Conservation (phyloP, 2,888 invertebrate genomes). For the Netelia melanura region DNA sequence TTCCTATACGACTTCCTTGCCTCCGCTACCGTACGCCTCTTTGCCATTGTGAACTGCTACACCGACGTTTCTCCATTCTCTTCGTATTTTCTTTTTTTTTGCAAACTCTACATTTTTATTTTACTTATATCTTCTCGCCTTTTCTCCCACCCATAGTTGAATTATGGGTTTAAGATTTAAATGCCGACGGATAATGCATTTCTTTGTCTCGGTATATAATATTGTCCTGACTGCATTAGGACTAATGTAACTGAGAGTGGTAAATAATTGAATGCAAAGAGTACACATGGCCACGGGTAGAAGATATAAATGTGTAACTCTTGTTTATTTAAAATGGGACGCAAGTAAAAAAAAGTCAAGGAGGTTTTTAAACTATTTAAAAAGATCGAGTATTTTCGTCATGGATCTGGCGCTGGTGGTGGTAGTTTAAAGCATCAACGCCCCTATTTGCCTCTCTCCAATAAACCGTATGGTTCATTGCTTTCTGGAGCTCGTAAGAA, state of each 20-base stretch:
- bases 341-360: background rate
- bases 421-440: background rate
- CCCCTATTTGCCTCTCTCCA: conserved; percentile 9
- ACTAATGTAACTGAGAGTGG: background rate
- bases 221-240: background rate
- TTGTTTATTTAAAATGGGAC: background rate
- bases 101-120: conserved; percentile 10
- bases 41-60: conserved; percentile 6
- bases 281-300: background rate
- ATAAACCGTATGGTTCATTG: conserved; percentile 3
- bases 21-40: background rate
- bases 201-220: background rate
- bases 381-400: background rate
- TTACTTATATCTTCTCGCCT: conserved; percentile 7
- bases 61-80: conserved; percentile 16
- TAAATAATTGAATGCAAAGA: background rate
- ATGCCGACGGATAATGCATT: background rate
- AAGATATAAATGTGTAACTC: background rate
- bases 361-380: background rate
- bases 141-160: background rate
- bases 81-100: conserved; percentile 11
- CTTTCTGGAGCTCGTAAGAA: background rate
- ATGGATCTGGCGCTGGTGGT: background rate
- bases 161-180: background rate
- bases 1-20: conserved; percentile 22